Conservation (phyloP, 2,888 invertebrate species). For the Neoaliturus tenellus region DNA sequence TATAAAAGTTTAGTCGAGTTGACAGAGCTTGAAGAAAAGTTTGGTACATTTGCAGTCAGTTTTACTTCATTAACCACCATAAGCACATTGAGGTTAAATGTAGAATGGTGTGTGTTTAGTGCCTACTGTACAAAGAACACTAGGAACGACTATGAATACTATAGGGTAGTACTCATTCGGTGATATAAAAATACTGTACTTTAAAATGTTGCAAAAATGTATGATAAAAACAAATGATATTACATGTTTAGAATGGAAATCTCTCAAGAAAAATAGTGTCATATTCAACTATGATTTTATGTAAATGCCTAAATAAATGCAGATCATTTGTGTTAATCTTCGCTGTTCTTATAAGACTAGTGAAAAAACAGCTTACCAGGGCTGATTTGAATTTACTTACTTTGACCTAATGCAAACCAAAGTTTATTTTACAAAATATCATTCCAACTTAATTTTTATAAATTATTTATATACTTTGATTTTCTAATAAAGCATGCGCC, state of each 20-base stretch:
- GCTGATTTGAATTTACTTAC: background rate
- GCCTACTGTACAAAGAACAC: constrained; percentile 3
- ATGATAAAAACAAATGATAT: background rate
- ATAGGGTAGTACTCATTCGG: background rate
- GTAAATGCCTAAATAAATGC: constrained; percentile 35
- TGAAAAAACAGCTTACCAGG: background rate
- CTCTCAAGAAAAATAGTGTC: background rate
- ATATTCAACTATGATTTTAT: background rate
- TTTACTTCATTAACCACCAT: background rate
- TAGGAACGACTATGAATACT: constrained; percentile 24
- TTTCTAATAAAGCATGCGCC: constrained; percentile 28
- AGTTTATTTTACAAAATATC: background rate
- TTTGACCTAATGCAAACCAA: background rate
- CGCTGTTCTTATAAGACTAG: background rate
- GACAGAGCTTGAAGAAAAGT: constrained; percentile 41
- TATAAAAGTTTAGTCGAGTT: constrained; percentile 10
- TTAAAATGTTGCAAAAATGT: constrained; percentile 10
- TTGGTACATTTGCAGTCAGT: constrained; percentile 30
- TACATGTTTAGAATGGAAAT: background rate
- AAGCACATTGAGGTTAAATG: constrained; percentile 3
- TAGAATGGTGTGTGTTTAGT: background rate
- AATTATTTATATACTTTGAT: background rate
- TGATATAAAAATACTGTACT: constrained; percentile 17
- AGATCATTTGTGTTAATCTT: constrained; percentile 4
- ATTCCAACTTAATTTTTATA: background rate